A percentile compares a stretch with the other conserved stretches of the same genome.
Conservation (phyloP, 2,113 vertebrate species). For the Megaleporinus macrocephalus region DNA sequence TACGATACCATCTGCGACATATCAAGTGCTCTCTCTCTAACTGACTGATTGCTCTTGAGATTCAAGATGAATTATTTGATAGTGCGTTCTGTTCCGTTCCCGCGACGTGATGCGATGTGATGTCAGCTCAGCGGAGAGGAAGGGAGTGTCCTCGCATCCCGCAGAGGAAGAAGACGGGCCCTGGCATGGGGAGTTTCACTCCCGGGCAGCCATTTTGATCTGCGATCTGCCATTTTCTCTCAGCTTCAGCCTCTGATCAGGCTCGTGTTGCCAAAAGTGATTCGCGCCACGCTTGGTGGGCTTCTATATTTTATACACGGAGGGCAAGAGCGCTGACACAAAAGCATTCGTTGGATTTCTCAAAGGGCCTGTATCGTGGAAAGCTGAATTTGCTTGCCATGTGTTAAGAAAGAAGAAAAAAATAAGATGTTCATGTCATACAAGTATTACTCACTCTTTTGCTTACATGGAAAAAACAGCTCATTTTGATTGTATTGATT, state of each 20-base stretch:
- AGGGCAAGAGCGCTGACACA: neutral
- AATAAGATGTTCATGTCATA: no score
- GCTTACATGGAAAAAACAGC: no score
- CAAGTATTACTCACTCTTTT: no score
- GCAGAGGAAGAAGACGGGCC: neutral
- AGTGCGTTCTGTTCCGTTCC: neutral
- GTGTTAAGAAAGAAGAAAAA: no score
- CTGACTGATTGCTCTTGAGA: slow-evolving; percentile 40
- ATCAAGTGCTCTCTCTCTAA: slow-evolving; percentile 6
- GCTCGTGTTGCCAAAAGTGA: neutral
- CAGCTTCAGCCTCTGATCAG: neutral
- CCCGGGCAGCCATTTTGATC: slow-evolving; percentile 22
- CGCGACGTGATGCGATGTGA: no score
- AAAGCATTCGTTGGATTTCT: neutral
- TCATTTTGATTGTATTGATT: no score
- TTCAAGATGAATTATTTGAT: slow-evolving; percentile 47
- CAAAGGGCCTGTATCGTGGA: neutral
- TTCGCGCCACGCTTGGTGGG: neutral
- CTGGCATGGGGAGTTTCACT: neutral
- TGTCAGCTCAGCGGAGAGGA: slow-evolving; percentile 8
- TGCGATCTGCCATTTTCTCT: slow-evolving; percentile 30
- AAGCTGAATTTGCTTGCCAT: neutral
- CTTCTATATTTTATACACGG: slow-evolving; percentile 3
- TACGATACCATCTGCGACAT: slow-evolving; percentile 10
- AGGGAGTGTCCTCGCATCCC: neutral